Percentiles rank a stretch among this genome's conserved stretches.
Evolutionary conservation across 2,888 invertebrate species (phyloP).

Genomic region (Eledone cirrhosa): DNA sequence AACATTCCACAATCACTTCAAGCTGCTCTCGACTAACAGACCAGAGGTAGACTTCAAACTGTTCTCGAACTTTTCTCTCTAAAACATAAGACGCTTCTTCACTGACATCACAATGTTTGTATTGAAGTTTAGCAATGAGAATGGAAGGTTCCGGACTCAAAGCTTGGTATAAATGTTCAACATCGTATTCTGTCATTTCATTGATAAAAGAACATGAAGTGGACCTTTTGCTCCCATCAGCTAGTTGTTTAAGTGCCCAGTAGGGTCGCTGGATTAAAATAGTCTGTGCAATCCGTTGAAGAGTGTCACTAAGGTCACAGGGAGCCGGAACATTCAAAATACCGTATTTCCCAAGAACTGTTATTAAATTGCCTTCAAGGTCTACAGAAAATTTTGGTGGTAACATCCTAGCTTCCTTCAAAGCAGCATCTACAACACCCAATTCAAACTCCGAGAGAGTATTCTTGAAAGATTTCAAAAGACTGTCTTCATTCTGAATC

Average conservation of each 20-base stretch:
- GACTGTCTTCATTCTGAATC: constrained; percentile 38
- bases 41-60: constrained; percentile 43
- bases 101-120: constrained; percentile 37
- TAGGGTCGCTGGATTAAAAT: constrained; percentile 39
- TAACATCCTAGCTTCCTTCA: constrained; percentile 39
- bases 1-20: constrained; percentile 38
- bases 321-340: constrained; percentile 38
- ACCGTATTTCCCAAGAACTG: constrained; percentile 42
- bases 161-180: constrained; percentile 40
- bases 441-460: constrained; percentile 43
- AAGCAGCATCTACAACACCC: constrained; percentile 38
- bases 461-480: constrained; percentile 42
- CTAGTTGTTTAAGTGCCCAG: constrained; percentile 42
- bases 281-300: constrained; percentile 40
- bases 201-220: constrained; percentile 34
- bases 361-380: constrained; percentile 37
- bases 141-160: constrained; percentile 40
- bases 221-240: constrained; percentile 35
- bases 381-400: constrained; percentile 36
- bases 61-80: constrained; percentile 40
- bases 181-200: constrained; percentile 39
- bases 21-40: constrained; percentile 39
- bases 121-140: constrained; percentile 40
- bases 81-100: constrained; percentile 35
- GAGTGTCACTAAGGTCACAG: constrained; percentile 36